Conservation (phyloP, 2,113 vertebrate genomes). For the Platycercus adscitus region DNA sequence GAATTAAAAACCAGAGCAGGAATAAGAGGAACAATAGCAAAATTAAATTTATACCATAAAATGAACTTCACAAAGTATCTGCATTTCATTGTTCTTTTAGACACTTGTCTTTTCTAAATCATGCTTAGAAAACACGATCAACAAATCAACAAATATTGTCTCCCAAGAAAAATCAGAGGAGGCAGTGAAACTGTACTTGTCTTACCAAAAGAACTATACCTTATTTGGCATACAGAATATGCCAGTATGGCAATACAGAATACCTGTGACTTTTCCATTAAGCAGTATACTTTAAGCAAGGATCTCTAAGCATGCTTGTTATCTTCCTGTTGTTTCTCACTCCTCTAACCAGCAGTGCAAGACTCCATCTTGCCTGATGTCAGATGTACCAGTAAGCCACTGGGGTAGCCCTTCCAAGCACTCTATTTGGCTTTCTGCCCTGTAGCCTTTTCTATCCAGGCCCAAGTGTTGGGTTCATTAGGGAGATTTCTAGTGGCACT, state of each 20-base stretch:
- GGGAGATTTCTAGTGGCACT: neutral
- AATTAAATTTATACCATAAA: neutral
- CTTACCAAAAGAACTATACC: neutral
- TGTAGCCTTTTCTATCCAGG: neutral
- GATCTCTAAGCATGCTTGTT: neutral
- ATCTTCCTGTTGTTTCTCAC: neutral
- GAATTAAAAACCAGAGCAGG: neutral
- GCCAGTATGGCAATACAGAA: neutral
- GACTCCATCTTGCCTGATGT: neutral
- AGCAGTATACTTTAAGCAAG: neutral
- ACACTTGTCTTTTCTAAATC: neutral
- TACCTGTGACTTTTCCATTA: neutral
- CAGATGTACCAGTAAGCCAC: neutral
- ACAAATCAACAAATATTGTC: neutral
- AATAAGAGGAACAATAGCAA: neutral
- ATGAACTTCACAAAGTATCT: neutral
- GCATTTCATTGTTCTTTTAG: neutral
- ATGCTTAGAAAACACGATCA: neutral
- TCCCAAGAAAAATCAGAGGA: neutral
- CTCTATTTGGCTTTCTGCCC: neutral
- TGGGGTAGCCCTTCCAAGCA: accelerated
- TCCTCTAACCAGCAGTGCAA: neutral
- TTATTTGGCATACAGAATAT: neutral
- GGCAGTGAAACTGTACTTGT: neutral
- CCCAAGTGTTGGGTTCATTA: neutral